A percentile compares a stretch with the other conserved stretches of the same genome.
Evolutionary conservation across 2,797 vertebrate species (phyloP).

Genomic region (Graptemys geographica): DNA sequence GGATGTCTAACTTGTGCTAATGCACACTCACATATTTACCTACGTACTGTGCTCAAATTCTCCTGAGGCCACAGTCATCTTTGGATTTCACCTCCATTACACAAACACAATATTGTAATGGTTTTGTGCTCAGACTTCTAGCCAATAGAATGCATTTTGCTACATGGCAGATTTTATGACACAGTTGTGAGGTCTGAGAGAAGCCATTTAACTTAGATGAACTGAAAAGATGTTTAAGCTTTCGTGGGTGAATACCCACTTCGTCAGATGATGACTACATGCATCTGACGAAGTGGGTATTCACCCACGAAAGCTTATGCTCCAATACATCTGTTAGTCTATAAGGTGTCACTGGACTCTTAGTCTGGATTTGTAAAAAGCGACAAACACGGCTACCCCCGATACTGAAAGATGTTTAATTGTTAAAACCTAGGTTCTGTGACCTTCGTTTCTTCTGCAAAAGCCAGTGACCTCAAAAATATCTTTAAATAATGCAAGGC

Average conservation of each 20-base stretch:
- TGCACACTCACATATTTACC: neutral
- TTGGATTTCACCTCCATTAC: neutral
- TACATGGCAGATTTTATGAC: neutral
- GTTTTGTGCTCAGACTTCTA: neutral
- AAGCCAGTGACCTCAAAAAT: neutral
- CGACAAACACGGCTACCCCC: too few species aligned
- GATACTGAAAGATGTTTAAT: neutral
- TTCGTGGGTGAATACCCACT: too few species aligned
- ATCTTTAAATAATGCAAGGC: neutral
- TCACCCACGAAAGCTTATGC: too few species aligned
- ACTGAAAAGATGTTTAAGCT: too few species aligned
- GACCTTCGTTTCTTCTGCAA: neutral
- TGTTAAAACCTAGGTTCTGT: neutral
- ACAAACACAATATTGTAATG: neutral
- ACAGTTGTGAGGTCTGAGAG: neutral
- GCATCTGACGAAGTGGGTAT: too few species aligned
- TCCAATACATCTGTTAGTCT: too few species aligned
- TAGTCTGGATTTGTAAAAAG: too few species aligned
- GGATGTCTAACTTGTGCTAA: neutral
- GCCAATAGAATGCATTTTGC: neutral
- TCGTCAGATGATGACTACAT: too few species aligned
- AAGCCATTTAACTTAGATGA: neutral
- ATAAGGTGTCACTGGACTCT: too few species aligned
- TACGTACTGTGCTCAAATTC: neutral
- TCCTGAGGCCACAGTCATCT: neutral